Base-by-base conservation (phyloP, 2,888 invertebrate genomes). In the Drosophila mayaguana region DNA sequence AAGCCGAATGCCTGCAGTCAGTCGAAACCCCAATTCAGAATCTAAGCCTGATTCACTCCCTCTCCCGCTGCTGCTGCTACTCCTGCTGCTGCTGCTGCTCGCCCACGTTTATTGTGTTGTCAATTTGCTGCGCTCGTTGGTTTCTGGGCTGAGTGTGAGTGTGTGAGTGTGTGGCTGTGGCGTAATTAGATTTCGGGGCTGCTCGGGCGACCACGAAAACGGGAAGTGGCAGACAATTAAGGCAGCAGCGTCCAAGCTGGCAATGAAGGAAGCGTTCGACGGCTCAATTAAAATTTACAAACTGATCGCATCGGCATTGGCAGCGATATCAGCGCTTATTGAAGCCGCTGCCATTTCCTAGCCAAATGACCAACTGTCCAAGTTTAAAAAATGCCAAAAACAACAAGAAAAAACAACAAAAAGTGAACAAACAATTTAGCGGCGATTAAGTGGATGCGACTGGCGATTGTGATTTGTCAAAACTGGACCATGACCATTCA, bases 291-390 rank as follows among this genome's bases (percentile, higher is more conserved):
- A 83, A 83, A 81, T 75, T 66, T 72, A 65, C 72, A 65, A 74
- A 67, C 63, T 80, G 81, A 83, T 80, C 77, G 73, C 53, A 77
- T 80, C 83, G 38, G 38, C 38, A 28, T 32, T 51, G 57, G 38
- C 75, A 64, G 67, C 64, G 43, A 65, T 72, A 66, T 68, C 20
- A 65, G 28, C 65, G 62, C 46, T 43, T 54, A 66, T 64, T 64
- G 70, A 69, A 72, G 48, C 75, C 65, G 40, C 62, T 59, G 9
- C 48, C 60, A 78, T 81, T 84, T 84, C 84, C 84, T 84, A 75
- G 72, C 81, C 84, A 85, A 85, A 82, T 87, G 87, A 85, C 86
- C 86, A 86, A 86, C 81, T 86, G 81, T 86, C 81, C 86, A 84
- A 86, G 76, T 81, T 82, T 73, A 63, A 12, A 38, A 54, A 40